Evolutionary conservation across 2,888 invertebrate genomes (phyloP).

Genomic region (Bursaphelenchus okinawaensis): DNA sequence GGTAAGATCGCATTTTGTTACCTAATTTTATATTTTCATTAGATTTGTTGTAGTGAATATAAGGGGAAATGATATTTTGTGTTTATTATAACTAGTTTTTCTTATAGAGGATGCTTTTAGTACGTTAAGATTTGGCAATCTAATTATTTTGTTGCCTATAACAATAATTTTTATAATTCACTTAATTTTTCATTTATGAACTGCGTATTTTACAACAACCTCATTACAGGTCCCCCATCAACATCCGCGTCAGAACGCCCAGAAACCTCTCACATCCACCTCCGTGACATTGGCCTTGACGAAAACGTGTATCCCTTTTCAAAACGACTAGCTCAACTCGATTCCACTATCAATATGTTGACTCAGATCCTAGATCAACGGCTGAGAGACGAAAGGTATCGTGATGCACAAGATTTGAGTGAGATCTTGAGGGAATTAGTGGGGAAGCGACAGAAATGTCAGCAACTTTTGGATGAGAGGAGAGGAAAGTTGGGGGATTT

Average conservation of each 20-base stretch:
- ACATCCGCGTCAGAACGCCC: background rate
- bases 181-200: too few species aligned
- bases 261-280: background rate
- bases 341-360: slow-evolving; percentile 1
- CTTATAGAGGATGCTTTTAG: too few species aligned
- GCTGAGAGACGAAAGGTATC: slow-evolving; percentile 3
- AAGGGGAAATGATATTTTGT: too few species aligned
- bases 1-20: too few species aligned
- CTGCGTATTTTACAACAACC: too few species aligned
- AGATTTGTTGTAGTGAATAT: too few species aligned
- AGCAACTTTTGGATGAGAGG: slow-evolving; percentile 4
- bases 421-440: background rate
- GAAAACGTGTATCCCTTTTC: background rate
- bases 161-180: too few species aligned
- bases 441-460: background rate
- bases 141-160: too few species aligned
- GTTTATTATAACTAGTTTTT: too few species aligned
- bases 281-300: background rate
- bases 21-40: too few species aligned
- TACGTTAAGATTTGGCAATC: too few species aligned
- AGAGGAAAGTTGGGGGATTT: background rate
- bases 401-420: slow-evolving; percentile 8
- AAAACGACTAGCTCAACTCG: slow-evolving; percentile 1
- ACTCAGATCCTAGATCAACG: slow-evolving; percentile 11
- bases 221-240: background rate